Percentiles rank a stretch among this genome's conserved stretches.
Conservation (phyloP, 1,140 invertebrate species). For the Drosophila mauritiana region DNA sequence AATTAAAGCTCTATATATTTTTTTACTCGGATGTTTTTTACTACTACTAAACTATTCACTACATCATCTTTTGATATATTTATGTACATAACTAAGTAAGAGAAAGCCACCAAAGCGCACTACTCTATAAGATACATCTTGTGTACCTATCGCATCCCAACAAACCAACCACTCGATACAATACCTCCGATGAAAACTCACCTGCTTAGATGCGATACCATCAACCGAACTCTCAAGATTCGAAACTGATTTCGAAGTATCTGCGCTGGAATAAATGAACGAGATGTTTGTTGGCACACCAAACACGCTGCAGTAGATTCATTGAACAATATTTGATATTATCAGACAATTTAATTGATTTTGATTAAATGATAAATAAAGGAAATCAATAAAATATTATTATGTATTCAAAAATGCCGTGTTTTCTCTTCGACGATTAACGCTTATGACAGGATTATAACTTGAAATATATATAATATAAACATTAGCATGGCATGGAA, state of each 20-base stretch:
- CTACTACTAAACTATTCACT: slow-evolving; percentile 36
- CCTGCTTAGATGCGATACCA: slow-evolving; percentile 19
- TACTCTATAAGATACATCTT: slow-evolving; percentile 21
- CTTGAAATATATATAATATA: neutral
- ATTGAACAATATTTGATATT: slow-evolving; percentile 52
- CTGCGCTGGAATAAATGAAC: slow-evolving; percentile 29
- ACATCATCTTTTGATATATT: slow-evolving; percentile 48
- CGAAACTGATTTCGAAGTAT: slow-evolving; percentile 16
- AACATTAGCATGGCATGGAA: too few species aligned
- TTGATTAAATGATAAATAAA: slow-evolving; percentile 30
- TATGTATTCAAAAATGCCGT: neutral
- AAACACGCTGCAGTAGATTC: slow-evolving; percentile 21
- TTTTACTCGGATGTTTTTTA: slow-evolving; percentile 58
- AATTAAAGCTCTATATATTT: slow-evolving; percentile 64
- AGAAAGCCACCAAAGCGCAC: slow-evolving; percentile 39
- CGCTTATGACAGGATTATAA: neutral
- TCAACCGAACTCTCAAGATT: slow-evolving; percentile 27
- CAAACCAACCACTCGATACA: slow-evolving; percentile 55
- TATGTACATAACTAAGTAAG: slow-evolving; percentile 52
- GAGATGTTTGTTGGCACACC: slow-evolving; percentile 8
- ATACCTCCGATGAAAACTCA: slow-evolving; percentile 62
- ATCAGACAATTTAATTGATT: slow-evolving; percentile 16
- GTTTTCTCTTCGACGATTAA: neutral
- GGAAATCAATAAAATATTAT: slow-evolving; percentile 31
- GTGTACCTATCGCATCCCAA: slow-evolving; percentile 59